A percentile compares a stretch with the other conserved stretches of the same genome.
Conservation (phyloP, 2,888 invertebrate genomes). For the Opisthograptis luteolata region DNA sequence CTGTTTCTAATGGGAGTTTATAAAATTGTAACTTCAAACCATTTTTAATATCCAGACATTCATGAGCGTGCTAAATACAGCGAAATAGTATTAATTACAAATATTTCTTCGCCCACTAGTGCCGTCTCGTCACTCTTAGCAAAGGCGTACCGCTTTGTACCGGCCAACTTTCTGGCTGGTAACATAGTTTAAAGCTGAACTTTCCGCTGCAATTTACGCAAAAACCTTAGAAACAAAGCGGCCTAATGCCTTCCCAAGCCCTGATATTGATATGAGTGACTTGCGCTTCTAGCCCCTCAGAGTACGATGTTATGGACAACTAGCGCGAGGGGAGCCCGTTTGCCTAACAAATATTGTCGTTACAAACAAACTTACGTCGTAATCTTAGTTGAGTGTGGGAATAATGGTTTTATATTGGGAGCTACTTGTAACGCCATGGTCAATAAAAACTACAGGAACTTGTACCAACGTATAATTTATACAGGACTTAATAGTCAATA, state of each 20-base stretch:
- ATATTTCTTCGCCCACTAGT: too few species aligned
- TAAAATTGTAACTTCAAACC: too few species aligned
- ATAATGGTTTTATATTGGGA: constrained; percentile 50
- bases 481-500: background rate
- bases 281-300: constrained; percentile 74
- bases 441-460: constrained; percentile 25
- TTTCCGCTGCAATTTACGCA: constrained; percentile 56
- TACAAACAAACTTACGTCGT: constrained; percentile 69
- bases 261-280: constrained; percentile 84
- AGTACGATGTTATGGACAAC: constrained; percentile 68
- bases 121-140: background rate
- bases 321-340: constrained; percentile 59
- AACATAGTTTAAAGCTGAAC: constrained; percentile 36
- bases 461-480: too few species aligned
- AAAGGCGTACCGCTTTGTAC: constrained; percentile 23
- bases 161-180: constrained; percentile 23
- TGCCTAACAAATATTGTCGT: constrained; percentile 74
- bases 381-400: constrained; percentile 64
- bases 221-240: constrained; percentile 76
- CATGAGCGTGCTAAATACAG: too few species aligned
- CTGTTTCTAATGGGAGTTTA: too few species aligned
- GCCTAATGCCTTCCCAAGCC: constrained; percentile 46
- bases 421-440: constrained; percentile 27
- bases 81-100: too few species aligned
- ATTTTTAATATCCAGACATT: too few species aligned